Evolutionary conservation across 1,140 invertebrate genomes (phyloP), one percentile per base, ranked within the genome.

Genomic region (Uloborus diversus): DNA sequence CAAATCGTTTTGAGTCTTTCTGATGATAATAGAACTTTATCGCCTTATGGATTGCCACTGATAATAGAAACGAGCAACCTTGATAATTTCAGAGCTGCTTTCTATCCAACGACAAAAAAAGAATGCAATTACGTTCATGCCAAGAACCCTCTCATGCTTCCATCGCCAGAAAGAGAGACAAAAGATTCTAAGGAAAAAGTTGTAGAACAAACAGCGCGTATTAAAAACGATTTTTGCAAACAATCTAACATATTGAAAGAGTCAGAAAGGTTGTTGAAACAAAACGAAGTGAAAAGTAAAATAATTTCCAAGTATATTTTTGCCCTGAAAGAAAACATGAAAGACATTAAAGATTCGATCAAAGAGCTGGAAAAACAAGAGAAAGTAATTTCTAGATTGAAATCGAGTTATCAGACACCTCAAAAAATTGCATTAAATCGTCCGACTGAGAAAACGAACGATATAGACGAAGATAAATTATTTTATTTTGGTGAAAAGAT

Each of bases 241-340:
- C 37, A 42, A 42, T 42, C 9, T 42, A 42, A 42, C 17, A 17
- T 42, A 25, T 57, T 27, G 28, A 25, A 27, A 53, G 37, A 25
- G 30, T 42, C 53, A 14, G 68, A 70, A 17, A 33, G 25, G 27
- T 23, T 70, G 3, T 9, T 57, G 0, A 28, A 70, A 35, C 20
- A 57, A 5, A 28, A 70, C 1, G 68, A 37, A 37, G 57, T 35
- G 23, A 70, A 57, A 27, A 42, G 37, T 7, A 70, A 70, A 27
- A 14, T 32, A 35, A 17, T 70, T 3, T 56, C 20, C 7, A 33
- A 33, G 11, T 57, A 68, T 56, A 28, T 57, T 23, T 14, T 9
- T 20, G 30, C 51, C 33, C 51, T 57, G 17, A 70, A 57, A 20
- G 57, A 56, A 23, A 70, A 57, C 23, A 51, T 70, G 51, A 20